phyloP scores from a whole-genome alignment of 2,888 invertebrate genomes.

The Dicycla oo region DNA sequence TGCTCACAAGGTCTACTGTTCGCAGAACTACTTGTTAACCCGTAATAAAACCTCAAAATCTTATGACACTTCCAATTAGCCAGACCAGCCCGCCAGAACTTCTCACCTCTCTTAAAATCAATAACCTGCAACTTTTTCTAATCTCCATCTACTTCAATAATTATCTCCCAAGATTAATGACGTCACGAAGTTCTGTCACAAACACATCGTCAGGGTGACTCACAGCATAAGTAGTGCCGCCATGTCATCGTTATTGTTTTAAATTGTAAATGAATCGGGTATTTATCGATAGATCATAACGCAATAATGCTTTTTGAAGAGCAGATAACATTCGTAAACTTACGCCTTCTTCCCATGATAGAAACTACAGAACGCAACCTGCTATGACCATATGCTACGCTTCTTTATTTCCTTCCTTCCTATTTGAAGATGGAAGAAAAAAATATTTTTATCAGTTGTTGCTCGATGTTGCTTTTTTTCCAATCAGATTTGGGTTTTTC shows the following conservation, averaged over 20 bases:
- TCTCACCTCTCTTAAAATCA: not conserved
- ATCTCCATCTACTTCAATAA: conserved; percentile 8
- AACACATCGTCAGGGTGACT: conserved; percentile 21
- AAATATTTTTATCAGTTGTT: conserved; percentile 28
- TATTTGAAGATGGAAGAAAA: too few relatives aligned
- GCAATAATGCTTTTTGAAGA: not conserved
- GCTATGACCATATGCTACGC: too few relatives aligned
- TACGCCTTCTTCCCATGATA: too few relatives aligned
- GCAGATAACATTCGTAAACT: too few relatives aligned
- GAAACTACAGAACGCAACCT: too few relatives aligned
- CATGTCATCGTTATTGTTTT: conserved; percentile 19
- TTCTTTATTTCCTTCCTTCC: too few relatives aligned
- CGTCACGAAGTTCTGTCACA: conserved; percentile 20
- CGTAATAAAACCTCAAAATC: not conserved
- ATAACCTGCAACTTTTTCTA: not conserved
- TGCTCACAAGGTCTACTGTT: too few relatives aligned
- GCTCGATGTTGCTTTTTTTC: not conserved
- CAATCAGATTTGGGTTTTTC: not conserved
- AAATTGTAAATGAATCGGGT: not conserved
- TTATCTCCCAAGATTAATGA: conserved; percentile 33
- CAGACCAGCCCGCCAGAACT: not conserved
- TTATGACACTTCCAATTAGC: not conserved
- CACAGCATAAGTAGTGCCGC: not conserved
- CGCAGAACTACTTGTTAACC: too few relatives aligned
- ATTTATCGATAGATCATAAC: conserved; percentile 11